These are phyloP conservation scores for Porites lutea DNA, from an alignment of 64 coral and sea anemone species.

Conservation along the genomic window DNA sequence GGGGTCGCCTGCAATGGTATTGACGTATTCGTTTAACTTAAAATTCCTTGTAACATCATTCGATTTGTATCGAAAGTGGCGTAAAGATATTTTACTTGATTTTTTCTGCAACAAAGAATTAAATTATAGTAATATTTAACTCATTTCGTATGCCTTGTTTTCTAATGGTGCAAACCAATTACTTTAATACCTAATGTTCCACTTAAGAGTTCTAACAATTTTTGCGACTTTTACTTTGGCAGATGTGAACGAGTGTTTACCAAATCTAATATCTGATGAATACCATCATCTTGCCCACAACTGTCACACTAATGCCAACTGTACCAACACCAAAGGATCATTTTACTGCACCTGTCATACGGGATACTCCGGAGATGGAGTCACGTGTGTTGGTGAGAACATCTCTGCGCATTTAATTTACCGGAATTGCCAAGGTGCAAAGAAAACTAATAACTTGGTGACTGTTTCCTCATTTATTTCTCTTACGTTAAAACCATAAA, in stretches of 20 bases:
- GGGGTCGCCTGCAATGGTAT: conserved; percentile 64
- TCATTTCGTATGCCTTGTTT: too few relatives aligned
- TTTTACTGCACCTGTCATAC: conserved; percentile 73
- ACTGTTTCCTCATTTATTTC: too few relatives aligned
- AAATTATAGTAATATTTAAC: too few relatives aligned
- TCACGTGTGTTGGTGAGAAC: conserved; percentile 55
- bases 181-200: background rate
- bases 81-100: too few relatives aligned
- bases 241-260: conserved; percentile 70
- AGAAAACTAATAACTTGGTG: too few relatives aligned
- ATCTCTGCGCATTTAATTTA: too few relatives aligned
- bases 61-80: too few relatives aligned
- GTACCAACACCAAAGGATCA: conserved; percentile 76
- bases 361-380: conserved; percentile 85
- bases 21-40: background rate
- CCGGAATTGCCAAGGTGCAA: too few relatives aligned
- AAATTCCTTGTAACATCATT: background rate
- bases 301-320: conserved; percentile 81
- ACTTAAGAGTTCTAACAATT: background rate
- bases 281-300: conserved; percentile 62
- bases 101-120: too few relatives aligned
- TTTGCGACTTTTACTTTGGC: background rate
- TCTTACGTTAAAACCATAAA: too few relatives aligned
- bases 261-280: conserved; percentile 17
- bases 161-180: too few relatives aligned